These are phyloP conservation scores for Microctonus aethiopoides DNA, from an alignment of 2,888 invertebrate genomes.

Conservation along the genomic window DNA sequence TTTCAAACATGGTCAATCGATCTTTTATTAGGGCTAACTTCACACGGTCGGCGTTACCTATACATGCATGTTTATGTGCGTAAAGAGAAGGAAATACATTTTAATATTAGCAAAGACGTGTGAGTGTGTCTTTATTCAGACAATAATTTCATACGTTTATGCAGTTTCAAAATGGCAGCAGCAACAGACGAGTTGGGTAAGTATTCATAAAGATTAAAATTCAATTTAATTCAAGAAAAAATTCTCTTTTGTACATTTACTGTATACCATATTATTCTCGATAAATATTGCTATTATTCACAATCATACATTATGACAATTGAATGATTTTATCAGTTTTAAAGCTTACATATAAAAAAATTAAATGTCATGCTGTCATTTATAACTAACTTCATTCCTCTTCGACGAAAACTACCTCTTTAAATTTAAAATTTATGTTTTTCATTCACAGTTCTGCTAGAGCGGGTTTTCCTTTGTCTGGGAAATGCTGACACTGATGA, in stretches of 20 bases:
- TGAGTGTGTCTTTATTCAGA: neutral
- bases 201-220: constrained; percentile 42
- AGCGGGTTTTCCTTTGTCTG: constrained; percentile 88
- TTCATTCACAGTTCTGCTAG: constrained; percentile 77
- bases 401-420: constrained; percentile 15
- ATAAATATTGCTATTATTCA: neutral
- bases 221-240: neutral
- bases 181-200: constrained; percentile 63
- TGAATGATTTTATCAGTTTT: neutral
- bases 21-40: neutral
- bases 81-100: neutral
- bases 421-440: constrained; percentile 6
- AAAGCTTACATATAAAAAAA: constrained; percentile 40
- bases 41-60: neutral
- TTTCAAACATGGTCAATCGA: neutral
- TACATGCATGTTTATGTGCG: neutral
- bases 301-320: neutral
- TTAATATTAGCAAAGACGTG: neutral
- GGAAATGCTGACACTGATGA: constrained; percentile 92
- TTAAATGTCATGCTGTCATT: constrained; percentile 56
- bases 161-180: constrained; percentile 56
- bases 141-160: neutral
- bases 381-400: constrained; percentile 45
- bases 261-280: neutral
- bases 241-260: neutral